Base-by-base conservation (phyloP, 92 coral and sea anemone genomes). In the Anthopleura xanthogrammica region DNA sequence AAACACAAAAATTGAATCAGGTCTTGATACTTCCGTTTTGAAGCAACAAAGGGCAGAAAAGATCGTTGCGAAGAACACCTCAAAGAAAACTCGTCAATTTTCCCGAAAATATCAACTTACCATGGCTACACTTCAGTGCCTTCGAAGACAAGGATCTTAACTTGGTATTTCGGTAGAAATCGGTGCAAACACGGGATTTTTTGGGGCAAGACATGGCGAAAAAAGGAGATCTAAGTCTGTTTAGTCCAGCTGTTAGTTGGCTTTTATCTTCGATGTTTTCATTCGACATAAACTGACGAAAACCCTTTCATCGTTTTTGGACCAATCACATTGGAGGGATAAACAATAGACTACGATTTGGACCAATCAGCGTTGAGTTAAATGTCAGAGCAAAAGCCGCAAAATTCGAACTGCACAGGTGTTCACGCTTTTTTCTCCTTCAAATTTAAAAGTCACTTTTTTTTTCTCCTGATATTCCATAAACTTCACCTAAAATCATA, bases 121-220 rank as follows among this genome's bases (percentile, higher is more conserved):
- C 87, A 84, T 42, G 62, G 62, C 68, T 65, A 70, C 79, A 71
- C 74, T 78, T 85, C 16, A 73, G 80, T 43, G 87, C 71, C 42
- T 81, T 85, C 39, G 88, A n/a, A 20, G 89, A 50, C 62, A 66
- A 43, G 52, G 85, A 24, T 65, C 79, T 83, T 52, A 77, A 58
- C 80, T 91, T 93, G n/a, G 91, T 89, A 79, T 87, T 87, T 24
- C 93, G 92, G 88, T 88, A 93, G 75, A 86, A 93, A 78, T 93
- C 94, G 43, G 97, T 90, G 77, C 97, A 93, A 75, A 93, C 80
- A 83, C 93, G 87, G 77, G 90, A 74, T 78, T 89, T 91, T 85
- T 89, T 93, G 76, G 97, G 88, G 65, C 93, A 88, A 82, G 97
- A 92, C 97, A 93, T 93, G 79, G 68, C 77, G 65, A 78, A 42